Evolutionary conservation across 2,113 vertebrate genomes (phyloP), one percentile per base, ranked within the genome.

Genomic region (Progne subis): DNA sequence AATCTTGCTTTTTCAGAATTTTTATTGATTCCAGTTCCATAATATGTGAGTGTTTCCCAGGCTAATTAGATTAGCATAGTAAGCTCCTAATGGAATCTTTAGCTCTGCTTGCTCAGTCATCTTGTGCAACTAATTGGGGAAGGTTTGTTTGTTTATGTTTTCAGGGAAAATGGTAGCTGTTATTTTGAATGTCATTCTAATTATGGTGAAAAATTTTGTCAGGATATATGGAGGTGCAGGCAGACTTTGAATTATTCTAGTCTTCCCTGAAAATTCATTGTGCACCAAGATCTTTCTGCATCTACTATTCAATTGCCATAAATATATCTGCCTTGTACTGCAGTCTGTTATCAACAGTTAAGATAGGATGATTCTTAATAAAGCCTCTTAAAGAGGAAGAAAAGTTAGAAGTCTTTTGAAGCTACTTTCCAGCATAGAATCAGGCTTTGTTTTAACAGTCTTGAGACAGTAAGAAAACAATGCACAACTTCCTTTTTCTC

Each of bases 101-200:
- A 95, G 76, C 94, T 94, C 57, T 89, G 67, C 52, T 94, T 14
- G 2, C 46, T 89, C 83, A 88, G 86, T 95, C 76, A 47, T 93
- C 11, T 18, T 88, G 75, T 88, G 65, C 95, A 96, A 88, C 61
- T 94, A 95, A 96, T 83, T 96, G 94, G 65, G 41, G 41, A 86
- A 94, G 52, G 68, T 92, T 93, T 77, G 39, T 81, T 95, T 95
- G 88, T 96, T 95, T 96, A 94, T 81, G 31, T 74, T 92, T 80
- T 24, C 75, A 56, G 44, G 53, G 34, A 88, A 93, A 88, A 89
- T 88, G 69, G 57, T 85, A 86, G 49, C 46, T 94, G 71, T n/a
- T 91, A 79, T 75, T 97, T 63, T 95, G 88, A 95, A 94, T 96
- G 95, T 86, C 84, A 94, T 94, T 92, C 57, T 90, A 95, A 97